Conservation (phyloP, 2,888 invertebrate species). For the Thereva nobilitata region DNA sequence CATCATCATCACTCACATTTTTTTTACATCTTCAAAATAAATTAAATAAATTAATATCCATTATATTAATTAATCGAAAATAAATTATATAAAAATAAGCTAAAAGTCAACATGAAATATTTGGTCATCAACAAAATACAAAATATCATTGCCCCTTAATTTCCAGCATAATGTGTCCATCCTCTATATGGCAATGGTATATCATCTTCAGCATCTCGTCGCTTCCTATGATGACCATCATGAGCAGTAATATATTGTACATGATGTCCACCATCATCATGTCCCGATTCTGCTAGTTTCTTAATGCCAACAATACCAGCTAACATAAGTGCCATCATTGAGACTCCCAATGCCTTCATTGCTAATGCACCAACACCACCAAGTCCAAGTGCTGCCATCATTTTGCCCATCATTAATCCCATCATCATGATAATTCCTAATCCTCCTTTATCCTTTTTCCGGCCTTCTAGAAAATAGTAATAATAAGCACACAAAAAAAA, state of each 20-base stretch:
- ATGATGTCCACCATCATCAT: slow-evolving; percentile 61
- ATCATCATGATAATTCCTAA: slow-evolving; percentile 64
- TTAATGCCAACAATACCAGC: slow-evolving; percentile 77
- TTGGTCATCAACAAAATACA: too few relatives aligned
- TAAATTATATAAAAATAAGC: too few relatives aligned
- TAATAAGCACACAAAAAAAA: too few relatives aligned
- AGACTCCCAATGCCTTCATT: slow-evolving; percentile 75
- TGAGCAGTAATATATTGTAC: slow-evolving; percentile 60
- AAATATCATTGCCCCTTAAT: not conserved
- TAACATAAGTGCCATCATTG: slow-evolving; percentile 74
- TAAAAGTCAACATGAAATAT: too few relatives aligned
- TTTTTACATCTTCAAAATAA: too few relatives aligned
- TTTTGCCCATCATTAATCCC: slow-evolving; percentile 78
- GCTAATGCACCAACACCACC: slow-evolving; percentile 76
- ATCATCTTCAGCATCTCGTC: slow-evolving; percentile 45
- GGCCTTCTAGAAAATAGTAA: slow-evolving; percentile 60
- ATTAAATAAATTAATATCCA: too few relatives aligned
- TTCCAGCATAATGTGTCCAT: slow-evolving; percentile 56
- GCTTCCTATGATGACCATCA: slow-evolving; percentile 52
- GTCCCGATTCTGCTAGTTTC: slow-evolving; percentile 66
- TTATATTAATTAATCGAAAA: too few relatives aligned
- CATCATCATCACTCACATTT: too few relatives aligned
- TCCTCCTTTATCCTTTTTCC: slow-evolving; percentile 66
- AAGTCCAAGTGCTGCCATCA: slow-evolving; percentile 74
- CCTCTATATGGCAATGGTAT: slow-evolving; percentile 62